Evolutionary conservation across 2,888 invertebrate genomes (phyloP), one percentile per base, ranked within the genome.

Genomic region (Apeira syringaria): DNA sequence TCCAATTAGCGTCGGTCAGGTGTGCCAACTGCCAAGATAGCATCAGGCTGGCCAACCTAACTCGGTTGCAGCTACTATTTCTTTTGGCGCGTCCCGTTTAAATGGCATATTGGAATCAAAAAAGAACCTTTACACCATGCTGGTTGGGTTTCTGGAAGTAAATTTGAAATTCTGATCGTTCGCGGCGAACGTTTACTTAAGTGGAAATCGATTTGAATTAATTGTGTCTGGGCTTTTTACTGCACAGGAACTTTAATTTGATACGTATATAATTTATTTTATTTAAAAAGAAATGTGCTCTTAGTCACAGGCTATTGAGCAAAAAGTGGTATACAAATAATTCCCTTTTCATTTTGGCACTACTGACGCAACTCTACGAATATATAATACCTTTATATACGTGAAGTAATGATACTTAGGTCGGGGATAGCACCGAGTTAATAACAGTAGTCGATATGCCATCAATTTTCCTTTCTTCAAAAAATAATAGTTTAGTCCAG

Each of bases 1-100:
- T 87, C 88, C 90, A 90, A 90, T 90, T 90, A 89, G 88, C 84
- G 88, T 89, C 85, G 86, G 87, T 89, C 90, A 88, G 87, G 88
- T 87, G 89, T 89, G 89, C 89, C 89, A 89, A 89, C 88, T 88
- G 88, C 87, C 87, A 86, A 88, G 89, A 89, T 89, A 89, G 80
- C 77, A 89, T 89, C 89, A 81, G 76, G 78, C 74, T 81, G 85
- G 85, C 79, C 85, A 88, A 86, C 87, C 84, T 84, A 84, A 86
- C 80, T 79, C 74, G 80, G 74, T 64, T 73, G 77, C 70, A 73
- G 73, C 82, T 80, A 80, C 78, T 80, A 84, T 83, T 87, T 87
- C 83, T 87, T 88, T 87, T 75, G 83, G 82, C 74, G 83, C 79
- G 81, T 78, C 80, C 77, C 67, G 77, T 81, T 80, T 85, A 83